phyloP scores from a whole-genome alignment of 2,888 invertebrate species.

The Chironomus riparius region DNA sequence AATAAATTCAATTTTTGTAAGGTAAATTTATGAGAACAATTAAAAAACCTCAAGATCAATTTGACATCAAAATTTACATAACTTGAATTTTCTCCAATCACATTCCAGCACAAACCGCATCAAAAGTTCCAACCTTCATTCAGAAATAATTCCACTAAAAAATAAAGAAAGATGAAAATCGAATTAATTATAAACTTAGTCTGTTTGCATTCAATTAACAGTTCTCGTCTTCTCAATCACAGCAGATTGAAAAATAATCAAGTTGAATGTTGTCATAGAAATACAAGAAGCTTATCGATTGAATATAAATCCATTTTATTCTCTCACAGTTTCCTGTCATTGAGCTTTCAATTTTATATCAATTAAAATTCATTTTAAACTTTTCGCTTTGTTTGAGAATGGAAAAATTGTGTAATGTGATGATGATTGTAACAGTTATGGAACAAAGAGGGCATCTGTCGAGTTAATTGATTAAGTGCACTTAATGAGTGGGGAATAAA shows the following conservation, averaged over 20 bases:
- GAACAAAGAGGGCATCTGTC: too few species aligned
- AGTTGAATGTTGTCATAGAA: background rate
- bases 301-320: background rate
- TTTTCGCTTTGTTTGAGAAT: too few species aligned
- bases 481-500: too few species aligned
- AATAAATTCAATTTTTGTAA: too few species aligned
- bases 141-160: background rate
- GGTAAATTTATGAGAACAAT: too few species aligned
- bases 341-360: background rate
- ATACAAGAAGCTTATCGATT: background rate
- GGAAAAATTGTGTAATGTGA: too few species aligned
- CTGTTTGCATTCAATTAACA: conserved; percentile 17
- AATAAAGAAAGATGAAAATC: background rate
- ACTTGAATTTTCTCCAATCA: too few species aligned
- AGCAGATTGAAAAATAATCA: background rate
- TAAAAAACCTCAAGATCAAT: too few species aligned
- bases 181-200: conserved; percentile 11
- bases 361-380: background rate
- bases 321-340: background rate
- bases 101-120: too few species aligned
- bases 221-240: background rate
- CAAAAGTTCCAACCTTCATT: background rate
- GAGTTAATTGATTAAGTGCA: too few species aligned
- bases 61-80: too few species aligned
- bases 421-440: too few species aligned